Percentiles rank a stretch among this genome's conserved stretches.
Conservation (phyloP, 2,888 invertebrate species). For the Choristoneura rosaceana region DNA sequence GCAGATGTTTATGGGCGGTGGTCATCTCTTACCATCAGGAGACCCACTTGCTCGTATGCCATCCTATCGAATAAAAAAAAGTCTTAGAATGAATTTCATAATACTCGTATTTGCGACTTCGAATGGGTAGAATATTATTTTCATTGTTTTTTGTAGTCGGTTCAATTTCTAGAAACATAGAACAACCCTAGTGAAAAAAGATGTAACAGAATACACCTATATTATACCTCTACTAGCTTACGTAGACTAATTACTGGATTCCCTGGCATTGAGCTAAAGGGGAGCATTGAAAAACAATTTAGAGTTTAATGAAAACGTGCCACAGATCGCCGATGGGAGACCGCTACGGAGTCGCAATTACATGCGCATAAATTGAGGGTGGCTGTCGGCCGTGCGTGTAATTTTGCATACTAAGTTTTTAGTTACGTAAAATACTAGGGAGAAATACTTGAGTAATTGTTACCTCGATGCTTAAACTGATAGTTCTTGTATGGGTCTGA, state of each 20-base stretch:
- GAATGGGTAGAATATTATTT: too few species aligned
- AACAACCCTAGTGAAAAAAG: not conserved
- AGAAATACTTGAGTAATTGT: not conserved
- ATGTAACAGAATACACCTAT: constrained; percentile 11
- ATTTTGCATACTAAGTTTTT: constrained; percentile 19
- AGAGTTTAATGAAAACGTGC: constrained; percentile 58
- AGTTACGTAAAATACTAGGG: not conserved
- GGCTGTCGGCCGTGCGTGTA: constrained; percentile 37
- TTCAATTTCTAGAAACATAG: not conserved
- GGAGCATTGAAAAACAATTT: constrained; percentile 40
- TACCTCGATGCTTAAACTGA: too few species aligned
- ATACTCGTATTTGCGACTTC: too few species aligned
- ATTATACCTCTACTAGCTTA: not conserved
- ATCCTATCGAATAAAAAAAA: too few species aligned
- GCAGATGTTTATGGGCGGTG: too few species aligned
- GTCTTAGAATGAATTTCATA: too few species aligned
- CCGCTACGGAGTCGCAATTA: constrained; percentile 55
- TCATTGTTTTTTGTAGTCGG: too few species aligned
- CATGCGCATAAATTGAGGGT: constrained; percentile 51
- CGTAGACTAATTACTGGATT: constrained; percentile 25
- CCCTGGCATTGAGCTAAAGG: constrained; percentile 16
- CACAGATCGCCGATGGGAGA: constrained; percentile 53
- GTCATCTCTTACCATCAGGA: too few species aligned
- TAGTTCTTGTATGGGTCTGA: too few species aligned
- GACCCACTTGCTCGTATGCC: too few species aligned